Conservation (phyloP, 1,140 invertebrate species). For the Pseudomyrmex flavicornis region DNA sequence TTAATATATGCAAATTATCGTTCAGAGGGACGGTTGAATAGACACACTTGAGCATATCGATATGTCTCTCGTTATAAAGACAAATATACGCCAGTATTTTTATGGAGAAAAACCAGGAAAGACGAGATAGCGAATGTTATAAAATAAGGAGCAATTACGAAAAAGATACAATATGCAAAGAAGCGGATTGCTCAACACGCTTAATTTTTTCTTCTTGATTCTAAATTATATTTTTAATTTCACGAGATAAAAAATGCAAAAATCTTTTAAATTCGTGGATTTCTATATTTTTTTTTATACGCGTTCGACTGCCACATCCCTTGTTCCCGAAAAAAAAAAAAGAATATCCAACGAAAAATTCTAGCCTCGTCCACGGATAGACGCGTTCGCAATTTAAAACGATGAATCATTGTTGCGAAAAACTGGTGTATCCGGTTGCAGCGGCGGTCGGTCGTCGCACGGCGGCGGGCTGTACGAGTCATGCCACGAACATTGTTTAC, state of each 20-base stretch:
- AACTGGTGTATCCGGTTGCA: conserved; percentile 71
- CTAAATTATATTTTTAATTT: no score
- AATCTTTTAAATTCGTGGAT: background rate
- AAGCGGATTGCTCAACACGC: background rate
- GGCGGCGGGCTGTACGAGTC: conserved; percentile 55
- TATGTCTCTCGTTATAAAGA: conserved; percentile 36
- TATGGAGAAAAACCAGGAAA: conserved; percentile 19
- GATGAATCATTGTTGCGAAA: conserved; percentile 82
- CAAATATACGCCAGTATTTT: conserved; percentile 47
- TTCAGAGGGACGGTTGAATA: background rate
- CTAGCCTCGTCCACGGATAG: conserved; percentile 27
- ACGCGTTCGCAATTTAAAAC: conserved; percentile 61
- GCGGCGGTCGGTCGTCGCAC: conserved; percentile 20
- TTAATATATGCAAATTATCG: conserved; percentile 17
- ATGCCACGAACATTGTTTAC: conserved; percentile 76
- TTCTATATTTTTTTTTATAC: background rate
- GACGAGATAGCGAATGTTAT: conserved; percentile 35
- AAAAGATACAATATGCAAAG: conserved; percentile 1
- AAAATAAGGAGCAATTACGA: conserved; percentile 44
- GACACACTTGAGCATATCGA: conserved; percentile 27
- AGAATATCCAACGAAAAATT: conserved; percentile 28
- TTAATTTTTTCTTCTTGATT: background rate
- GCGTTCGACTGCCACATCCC: background rate
- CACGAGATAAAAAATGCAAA: background rate
- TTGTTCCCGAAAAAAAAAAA: conserved; percentile 14